Evolutionary conservation across 2,888 invertebrate species (phyloP).

Genomic region (Ceraclea dissimilis): DNA sequence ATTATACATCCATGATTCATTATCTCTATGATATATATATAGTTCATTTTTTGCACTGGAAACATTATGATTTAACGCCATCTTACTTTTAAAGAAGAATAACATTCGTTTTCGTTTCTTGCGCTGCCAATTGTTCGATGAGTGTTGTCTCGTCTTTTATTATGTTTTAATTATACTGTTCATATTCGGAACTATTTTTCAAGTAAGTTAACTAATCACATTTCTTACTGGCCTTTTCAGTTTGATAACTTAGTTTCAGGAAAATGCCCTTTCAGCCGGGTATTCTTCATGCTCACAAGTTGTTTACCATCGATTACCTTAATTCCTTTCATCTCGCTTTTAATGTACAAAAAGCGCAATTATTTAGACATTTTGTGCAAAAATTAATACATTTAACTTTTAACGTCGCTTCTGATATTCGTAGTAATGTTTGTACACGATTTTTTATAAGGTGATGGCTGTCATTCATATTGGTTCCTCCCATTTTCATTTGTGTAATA

Average conservation of each 20-base stretch:
- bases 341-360: too few relatives aligned
- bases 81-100: not conserved
- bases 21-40: too few relatives aligned
- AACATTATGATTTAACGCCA: not conserved
- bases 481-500: too few relatives aligned
- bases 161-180: too few relatives aligned
- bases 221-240: too few relatives aligned
- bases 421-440: not conserved
- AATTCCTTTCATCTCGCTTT: not conserved
- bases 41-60: too few relatives aligned
- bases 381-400: not conserved
- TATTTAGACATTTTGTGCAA: too few relatives aligned
- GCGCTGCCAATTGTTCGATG: too few relatives aligned
- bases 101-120: not conserved
- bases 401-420: not conserved
- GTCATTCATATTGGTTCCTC: not conserved
- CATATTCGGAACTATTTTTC: too few relatives aligned
- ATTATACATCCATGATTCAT: too few relatives aligned
- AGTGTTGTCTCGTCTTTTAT: not conserved
- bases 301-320: not conserved
- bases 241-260: not conserved
- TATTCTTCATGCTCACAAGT: not conserved
- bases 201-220: too few relatives aligned
- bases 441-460: too few relatives aligned
- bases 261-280: not conserved